Conservation (phyloP, 2,888 invertebrate genomes). For the Allolobophora icterica region DNA sequence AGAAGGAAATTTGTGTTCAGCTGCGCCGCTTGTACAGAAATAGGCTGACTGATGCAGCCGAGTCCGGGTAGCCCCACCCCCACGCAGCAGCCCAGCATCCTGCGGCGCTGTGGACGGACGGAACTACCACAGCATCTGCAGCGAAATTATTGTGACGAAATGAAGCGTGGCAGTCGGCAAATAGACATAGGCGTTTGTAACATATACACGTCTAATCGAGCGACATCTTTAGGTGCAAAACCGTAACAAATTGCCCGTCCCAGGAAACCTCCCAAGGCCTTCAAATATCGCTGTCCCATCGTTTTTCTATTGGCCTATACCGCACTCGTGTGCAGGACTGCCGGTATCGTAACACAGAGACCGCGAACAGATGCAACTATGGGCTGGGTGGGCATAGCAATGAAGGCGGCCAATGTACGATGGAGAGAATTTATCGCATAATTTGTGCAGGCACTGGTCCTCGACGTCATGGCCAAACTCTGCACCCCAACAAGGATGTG, state of each 20-base stretch:
- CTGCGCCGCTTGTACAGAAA: not conserved
- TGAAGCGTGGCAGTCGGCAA: not conserved
- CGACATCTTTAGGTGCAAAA: conserved; percentile 1
- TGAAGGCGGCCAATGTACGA: not conserved
- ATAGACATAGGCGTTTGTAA: not conserved
- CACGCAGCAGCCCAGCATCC: not conserved
- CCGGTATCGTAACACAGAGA: not conserved
- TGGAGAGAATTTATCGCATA: not conserved
- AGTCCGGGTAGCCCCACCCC: not conserved
- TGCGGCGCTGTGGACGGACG: not conserved
- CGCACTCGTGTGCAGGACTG: not conserved
- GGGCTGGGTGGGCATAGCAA: not conserved
- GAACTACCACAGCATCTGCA: not conserved
- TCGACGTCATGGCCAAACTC: not conserved
- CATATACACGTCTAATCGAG: not conserved
- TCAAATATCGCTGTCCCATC: not conserved
- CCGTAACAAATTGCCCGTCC: not conserved
- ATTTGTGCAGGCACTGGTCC: not conserved
- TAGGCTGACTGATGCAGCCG: not conserved
- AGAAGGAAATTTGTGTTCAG: not conserved
- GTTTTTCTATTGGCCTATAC: not conserved
- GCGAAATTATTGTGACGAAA: conserved; percentile 11
- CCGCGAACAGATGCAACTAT: not conserved
- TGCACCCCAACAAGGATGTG: not conserved
- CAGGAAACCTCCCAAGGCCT: not conserved